These are phyloP conservation scores for Phymanthus crucifer DNA, from an alignment of 92 coral and sea anemone species.

Conservation along the genomic window DNA sequence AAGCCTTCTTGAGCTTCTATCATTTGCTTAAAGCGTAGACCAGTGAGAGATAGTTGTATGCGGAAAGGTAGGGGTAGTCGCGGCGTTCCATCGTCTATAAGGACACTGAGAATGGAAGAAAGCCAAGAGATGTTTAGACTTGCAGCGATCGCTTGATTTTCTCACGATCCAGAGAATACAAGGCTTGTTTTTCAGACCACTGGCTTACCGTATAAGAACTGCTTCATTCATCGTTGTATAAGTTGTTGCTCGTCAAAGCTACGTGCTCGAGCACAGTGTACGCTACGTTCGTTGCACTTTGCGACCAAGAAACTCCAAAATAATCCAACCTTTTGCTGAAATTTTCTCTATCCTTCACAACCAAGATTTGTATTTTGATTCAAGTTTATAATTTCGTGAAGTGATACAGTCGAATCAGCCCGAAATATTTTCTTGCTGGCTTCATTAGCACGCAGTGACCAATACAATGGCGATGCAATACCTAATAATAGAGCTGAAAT, in stretches of 20 bases:
- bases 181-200: not conserved
- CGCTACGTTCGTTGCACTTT: conserved; percentile 31
- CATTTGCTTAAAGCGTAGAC: conserved; percentile 88
- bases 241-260: not conserved
- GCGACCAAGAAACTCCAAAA: conserved; percentile 16
- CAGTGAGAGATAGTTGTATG: conserved; percentile 83
- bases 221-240: conserved; percentile 66
- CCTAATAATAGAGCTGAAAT: conserved; percentile 84
- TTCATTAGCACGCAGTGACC: conserved; percentile 20
- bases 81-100: conserved; percentile 98
- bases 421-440: not conserved
- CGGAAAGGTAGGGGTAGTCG: conserved; percentile 92
- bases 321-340: not conserved
- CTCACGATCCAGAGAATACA: not conserved
- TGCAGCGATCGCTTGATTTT: conserved; percentile 10
- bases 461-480: conserved; percentile 41
- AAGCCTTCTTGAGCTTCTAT: conserved; percentile 98
- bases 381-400: conserved; percentile 8
- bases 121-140: conserved; percentile 39
- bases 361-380: conserved; percentile 14
- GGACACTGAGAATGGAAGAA: conserved; percentile 69
- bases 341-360: not conserved
- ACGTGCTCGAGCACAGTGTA: conserved; percentile 37
- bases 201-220: conserved; percentile 81
- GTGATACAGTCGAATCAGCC: conserved; percentile 7